These are phyloP conservation scores for Pachycephus smyrnensis DNA, from an alignment of 2,888 invertebrate species.

Conservation along the genomic window DNA sequence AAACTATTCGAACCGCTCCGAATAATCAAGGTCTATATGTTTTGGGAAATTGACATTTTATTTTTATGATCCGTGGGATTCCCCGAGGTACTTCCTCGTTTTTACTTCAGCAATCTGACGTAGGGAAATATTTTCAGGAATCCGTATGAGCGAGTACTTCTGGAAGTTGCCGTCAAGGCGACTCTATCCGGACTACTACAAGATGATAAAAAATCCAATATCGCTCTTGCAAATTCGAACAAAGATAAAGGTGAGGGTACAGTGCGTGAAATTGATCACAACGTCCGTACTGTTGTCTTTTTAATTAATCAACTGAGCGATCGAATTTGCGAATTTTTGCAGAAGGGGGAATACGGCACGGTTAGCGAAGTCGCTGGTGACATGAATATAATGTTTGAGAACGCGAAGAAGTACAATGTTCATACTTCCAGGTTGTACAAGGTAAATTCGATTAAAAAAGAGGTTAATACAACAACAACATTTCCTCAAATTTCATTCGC, in stretches of 20 bases:
- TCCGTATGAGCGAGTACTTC: conserved; percentile 90
- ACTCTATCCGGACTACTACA: conserved; percentile 97
- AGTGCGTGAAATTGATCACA: neutral
- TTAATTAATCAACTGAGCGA: conserved; percentile 3
- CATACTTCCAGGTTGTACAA: conserved; percentile 85
- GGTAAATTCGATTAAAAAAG: conserved; percentile 64
- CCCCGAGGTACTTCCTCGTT: conserved; percentile 2
- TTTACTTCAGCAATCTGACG: neutral
- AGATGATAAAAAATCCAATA: conserved; percentile 95
- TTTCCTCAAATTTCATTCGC: neutral
- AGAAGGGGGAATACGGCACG: conserved; percentile 83
- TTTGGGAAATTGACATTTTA: neutral
- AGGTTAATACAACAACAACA: neutral
- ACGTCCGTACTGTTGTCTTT: neutral
- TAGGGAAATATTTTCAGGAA: conserved; percentile 69
- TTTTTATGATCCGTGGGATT: neutral
- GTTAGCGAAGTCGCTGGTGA: conserved; percentile 92
- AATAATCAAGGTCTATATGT: conserved; percentile 67
- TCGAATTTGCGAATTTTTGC: conserved; percentile 34
- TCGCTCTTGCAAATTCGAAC: conserved; percentile 91
- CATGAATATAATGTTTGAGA: conserved; percentile 96
- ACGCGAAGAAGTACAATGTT: conserved; percentile 91
- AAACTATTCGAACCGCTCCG: conserved; percentile 79
- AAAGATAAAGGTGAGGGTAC: conserved; percentile 73
- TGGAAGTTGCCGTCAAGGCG: conserved; percentile 91